Evolutionary conservation across 2,888 invertebrate genomes (phyloP), one percentile per base, ranked within the genome.

Genomic region (Morinoia aosen): DNA sequence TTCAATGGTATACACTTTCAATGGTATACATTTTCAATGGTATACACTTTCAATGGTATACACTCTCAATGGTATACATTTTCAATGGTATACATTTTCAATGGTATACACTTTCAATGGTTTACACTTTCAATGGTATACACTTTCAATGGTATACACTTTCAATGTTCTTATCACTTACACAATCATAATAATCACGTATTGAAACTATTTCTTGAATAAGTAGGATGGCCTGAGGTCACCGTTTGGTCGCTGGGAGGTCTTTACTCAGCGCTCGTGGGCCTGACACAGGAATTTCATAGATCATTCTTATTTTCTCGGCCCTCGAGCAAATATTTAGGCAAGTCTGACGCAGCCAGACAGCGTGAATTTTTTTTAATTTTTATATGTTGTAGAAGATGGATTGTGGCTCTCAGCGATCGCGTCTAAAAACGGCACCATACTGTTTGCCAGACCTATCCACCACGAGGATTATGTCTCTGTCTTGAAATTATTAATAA

Each of bases 281-380:
- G 64, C 64, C 25, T 25, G 64, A 25, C 64, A 64, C 57, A 91
- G 91, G 91, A 91, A 91, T 56, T 57, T 48, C 33, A 91, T 91
- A 91, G 57, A 91, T 91, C 91, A 91, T 91, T 33, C 91, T 91
- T 91, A 91, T 91, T 91, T 91, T 91, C 91, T 57, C 91, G 33
- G 91, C 91, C 56, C 91, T 91, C 4, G 91, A 91, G 91, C 91
- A 91, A 91, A 91, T 57, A 91, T 91, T 57, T 91, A 57, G 57
- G 91, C 90, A 91, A 11, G 91, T 91, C 91, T 25, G 91, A 57
- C 91, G 48, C 57, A 91, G 33, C 57, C 91, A 91, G 91, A 56
- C 91, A 91, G 57, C 91, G 91, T 91, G 91, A 91, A 91, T 57
- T n/a, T 91, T n/a, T 91, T 56, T 91, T 48, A 40, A 48, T 57